Conservation (phyloP, 2,888 invertebrate species). For the Zhuqinia jingwanae region DNA sequence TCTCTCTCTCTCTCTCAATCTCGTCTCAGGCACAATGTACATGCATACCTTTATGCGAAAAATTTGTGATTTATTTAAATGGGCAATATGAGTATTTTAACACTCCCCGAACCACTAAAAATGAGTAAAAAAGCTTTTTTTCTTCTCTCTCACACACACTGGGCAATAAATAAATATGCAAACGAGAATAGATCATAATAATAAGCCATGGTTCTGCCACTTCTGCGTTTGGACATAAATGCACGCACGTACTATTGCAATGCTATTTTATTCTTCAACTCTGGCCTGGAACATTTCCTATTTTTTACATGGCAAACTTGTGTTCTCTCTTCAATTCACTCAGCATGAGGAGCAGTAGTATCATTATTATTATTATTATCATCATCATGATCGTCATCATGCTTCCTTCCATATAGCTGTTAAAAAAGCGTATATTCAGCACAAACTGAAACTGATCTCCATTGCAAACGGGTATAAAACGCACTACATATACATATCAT, state of each 20-base stretch:
- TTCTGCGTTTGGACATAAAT: not conserved
- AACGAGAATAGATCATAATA: not conserved
- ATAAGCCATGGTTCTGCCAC: not conserved
- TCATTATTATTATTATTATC: not conserved
- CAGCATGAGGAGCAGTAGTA: not conserved
- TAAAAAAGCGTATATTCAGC: constrained; percentile 15
- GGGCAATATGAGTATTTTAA: not conserved
- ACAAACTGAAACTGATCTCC: not conserved
- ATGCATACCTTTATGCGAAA: not conserved
- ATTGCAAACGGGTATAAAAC: constrained; percentile 31
- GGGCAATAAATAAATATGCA: not conserved
- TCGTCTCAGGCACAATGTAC: no score
- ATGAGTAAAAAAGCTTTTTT: not conserved
- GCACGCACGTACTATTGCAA: not conserved
- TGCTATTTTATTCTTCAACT: not conserved
- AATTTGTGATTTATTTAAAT: constrained; percentile 3
- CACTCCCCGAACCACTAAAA: not conserved
- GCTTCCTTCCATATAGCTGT: not conserved
- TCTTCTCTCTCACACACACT: not conserved
- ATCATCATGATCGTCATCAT: not conserved
- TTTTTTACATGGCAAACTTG: not conserved
- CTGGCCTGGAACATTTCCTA: not conserved
- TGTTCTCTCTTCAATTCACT: not conserved
- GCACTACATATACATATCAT: not conserved
- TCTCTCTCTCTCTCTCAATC: no score